Conservation (phyloP, 2,113 vertebrate genomes). For the Chaenocephalus aceratus region DNA sequence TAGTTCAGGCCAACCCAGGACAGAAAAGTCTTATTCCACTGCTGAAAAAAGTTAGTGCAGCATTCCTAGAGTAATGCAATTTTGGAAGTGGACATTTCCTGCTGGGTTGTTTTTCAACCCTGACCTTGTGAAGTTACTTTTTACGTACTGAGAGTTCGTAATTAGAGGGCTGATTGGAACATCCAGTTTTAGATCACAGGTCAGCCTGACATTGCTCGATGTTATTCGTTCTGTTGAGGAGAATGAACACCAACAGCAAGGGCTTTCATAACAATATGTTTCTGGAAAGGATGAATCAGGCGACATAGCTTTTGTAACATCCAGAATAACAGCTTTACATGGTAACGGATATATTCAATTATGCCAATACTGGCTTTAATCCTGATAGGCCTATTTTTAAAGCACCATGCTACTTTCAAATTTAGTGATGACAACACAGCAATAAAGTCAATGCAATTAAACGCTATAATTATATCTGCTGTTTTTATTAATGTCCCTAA, state of each 20-base stretch:
- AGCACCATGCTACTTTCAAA: constrained; percentile 8
- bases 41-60: neutral
- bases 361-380: constrained; percentile 6
- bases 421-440: constrained; percentile 1
- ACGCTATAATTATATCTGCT: constrained; percentile 20
- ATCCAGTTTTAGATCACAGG: constrained; percentile 24
- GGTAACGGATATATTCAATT: constrained; percentile 23
- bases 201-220: constrained; percentile 27
- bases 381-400: constrained; percentile 15
- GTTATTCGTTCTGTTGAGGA: constrained; percentile 8
- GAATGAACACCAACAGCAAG: constrained; percentile 14
- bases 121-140: constrained; percentile 16
- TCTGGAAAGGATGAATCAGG: neutral
- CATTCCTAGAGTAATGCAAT: neutral
- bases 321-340: neutral
- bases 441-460: constrained; percentile 30
- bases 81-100: neutral
- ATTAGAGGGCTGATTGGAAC: constrained; percentile 25
- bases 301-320: constrained; percentile 6
- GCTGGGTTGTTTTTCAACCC: constrained; percentile 21
- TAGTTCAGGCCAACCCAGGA: too few relatives aligned
- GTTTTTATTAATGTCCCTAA: constrained; percentile 29
- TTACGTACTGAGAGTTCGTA: constrained; percentile 17
- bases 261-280: constrained; percentile 17
- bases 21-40: neutral